These are phyloP conservation scores for Tenthredo mesomela DNA, from an alignment of 2,888 invertebrate species.

Conservation along the genomic window DNA sequence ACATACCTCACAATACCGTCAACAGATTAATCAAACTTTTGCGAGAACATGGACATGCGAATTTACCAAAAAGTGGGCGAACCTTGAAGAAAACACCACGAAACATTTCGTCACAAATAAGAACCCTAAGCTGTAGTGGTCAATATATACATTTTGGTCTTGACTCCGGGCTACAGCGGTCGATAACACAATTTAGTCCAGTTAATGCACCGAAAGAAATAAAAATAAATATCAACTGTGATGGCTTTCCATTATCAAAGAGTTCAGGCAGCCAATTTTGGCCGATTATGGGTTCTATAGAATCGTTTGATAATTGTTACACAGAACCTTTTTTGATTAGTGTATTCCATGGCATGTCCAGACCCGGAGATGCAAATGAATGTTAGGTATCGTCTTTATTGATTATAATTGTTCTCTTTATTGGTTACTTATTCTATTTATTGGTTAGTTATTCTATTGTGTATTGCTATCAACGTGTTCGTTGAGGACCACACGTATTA, in stretches of 20 bases:
- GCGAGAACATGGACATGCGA: background rate
- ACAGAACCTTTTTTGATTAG: background rate
- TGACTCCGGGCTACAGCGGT: background rate
- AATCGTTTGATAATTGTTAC: background rate
- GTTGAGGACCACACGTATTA: too few relatives aligned
- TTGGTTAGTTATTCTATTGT: too few relatives aligned
- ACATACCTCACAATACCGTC: too few relatives aligned
- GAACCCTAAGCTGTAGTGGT: background rate
- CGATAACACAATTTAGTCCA: background rate
- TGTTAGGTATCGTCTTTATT: too few relatives aligned
- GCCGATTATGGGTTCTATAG: background rate
- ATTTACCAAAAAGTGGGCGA: background rate
- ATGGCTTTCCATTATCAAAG: background rate
- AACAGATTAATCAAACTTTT: too few relatives aligned
- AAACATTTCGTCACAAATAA: too few relatives aligned
- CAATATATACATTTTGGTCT: background rate
- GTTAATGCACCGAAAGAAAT: background rate
- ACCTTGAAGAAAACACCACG: background rate
- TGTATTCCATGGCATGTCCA: too few relatives aligned
- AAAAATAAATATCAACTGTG: background rate
- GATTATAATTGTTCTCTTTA: too few relatives aligned
- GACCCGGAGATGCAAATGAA: too few relatives aligned
- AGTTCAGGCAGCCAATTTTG: too few relatives aligned
- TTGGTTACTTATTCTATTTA: too few relatives aligned
- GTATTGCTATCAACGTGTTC: too few relatives aligned